Evolutionary conservation across 2,113 vertebrate species (phyloP), one percentile per base, ranked within the genome.

Genomic region (Hucho hucho): DNA sequence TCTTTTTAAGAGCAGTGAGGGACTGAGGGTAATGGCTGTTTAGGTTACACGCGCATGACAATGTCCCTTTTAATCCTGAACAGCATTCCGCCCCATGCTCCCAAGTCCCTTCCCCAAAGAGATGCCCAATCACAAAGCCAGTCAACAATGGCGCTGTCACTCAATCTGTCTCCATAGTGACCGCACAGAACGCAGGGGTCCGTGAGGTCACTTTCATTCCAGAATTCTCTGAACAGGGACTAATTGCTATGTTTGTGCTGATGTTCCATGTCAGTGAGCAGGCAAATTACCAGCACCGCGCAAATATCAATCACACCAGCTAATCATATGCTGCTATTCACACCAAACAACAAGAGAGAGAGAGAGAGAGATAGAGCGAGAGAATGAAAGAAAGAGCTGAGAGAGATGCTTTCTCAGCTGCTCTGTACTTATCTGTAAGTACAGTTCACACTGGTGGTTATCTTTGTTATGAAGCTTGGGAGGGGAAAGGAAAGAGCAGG

Each of bases 211-310:
- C 79, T 86, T 85, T 85, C 83, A 87, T 84, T 70, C 49, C 29
- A 59, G 77, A 76, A n/a, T 76, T 80, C 79, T 79, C 72, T 71
- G 24, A 82, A 80, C 69, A 74, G 72, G 81, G 86, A 86, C 86
- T 90, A 89, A 90, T 89, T 90, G 86, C 77, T 1, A 74, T 79
- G 84, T 87, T 89, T 87, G 75, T 78, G 84, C 82, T 4, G 79
- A 71, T 56, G 70, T 81, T 79, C 74, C 65, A 69, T 87, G 84
- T 84, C 85, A 84, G 72, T 2, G 80, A 29, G 25, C 29, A 66
- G 84, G 79, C 81, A 74, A 85, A 87, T 83, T 87, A 83, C 82
- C 80, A 81, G 78, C 79, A 47, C 81, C 74, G 74, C 4, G 56
- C 75, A 87, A 85, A 86, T 87, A 89, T 88, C 84, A 85, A 84